Conservation (phyloP, 2,113 vertebrate species). For the Philantomba maxwellii region DNA sequence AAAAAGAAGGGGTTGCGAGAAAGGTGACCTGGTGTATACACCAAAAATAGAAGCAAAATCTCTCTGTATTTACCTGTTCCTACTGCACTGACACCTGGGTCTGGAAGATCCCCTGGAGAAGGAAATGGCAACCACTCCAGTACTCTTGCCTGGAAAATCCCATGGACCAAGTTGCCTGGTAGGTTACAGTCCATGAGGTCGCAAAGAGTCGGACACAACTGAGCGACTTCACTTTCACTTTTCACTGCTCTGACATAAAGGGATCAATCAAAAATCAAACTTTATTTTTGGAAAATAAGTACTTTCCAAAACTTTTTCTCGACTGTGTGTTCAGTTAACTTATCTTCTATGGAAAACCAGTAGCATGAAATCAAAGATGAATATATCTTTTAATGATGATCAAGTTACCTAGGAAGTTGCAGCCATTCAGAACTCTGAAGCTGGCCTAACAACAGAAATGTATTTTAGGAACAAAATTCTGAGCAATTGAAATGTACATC, state of each 20-base stretch:
- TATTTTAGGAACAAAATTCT: not conserved
- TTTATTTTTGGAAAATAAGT: not conserved
- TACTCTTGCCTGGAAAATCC: not conserved
- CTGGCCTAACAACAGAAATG: not conserved
- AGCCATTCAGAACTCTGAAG: not conserved
- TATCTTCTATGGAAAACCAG: not conserved
- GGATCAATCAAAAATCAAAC: not conserved
- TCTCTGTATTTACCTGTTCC: not conserved
- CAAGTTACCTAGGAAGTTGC: not conserved
- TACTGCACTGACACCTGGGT: not conserved
- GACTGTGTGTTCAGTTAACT: not conserved
- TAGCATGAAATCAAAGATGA: not conserved
- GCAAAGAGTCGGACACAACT: not conserved
- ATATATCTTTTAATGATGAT: not conserved
- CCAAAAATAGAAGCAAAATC: not conserved
- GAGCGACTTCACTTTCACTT: not conserved
- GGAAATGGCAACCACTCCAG: not conserved
- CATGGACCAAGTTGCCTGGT: not conserved
- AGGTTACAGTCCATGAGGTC: not conserved
- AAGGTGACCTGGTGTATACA: not conserved
- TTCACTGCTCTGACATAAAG: not conserved
- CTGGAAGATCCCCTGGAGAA: not conserved
- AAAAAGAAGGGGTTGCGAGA: not conserved
- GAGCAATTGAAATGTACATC: not conserved
- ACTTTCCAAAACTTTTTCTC: conserved; percentile 16